Evolutionary conservation across 2,113 vertebrate genomes (phyloP).

Genomic region (Peucedramus taeniatus): DNA sequence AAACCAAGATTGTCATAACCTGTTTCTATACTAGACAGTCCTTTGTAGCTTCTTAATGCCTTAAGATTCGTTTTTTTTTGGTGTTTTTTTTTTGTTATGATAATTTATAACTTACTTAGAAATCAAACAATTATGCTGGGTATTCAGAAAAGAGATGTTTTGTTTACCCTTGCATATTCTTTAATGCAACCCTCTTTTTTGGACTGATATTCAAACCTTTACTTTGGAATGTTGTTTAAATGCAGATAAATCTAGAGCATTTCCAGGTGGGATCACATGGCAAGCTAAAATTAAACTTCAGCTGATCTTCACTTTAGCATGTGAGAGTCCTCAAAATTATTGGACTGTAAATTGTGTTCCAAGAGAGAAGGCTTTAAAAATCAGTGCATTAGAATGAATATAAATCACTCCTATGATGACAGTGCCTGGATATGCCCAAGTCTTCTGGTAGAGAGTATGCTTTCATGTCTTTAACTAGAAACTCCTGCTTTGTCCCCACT

Average conservation of each 20-base stretch:
- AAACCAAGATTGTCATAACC: neutral
- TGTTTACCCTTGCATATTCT: neutral
- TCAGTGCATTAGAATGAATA: neutral
- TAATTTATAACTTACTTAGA: neutral
- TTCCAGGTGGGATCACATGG: neutral
- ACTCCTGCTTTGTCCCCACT: neutral
- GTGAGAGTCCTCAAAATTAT: neutral
- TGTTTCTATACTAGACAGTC: neutral
- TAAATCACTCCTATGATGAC: neutral
- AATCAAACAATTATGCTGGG: neutral
- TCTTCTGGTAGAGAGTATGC: neutral
- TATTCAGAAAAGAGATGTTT: neutral
- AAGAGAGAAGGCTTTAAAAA: neutral
- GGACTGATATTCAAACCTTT: neutral
- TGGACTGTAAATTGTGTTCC: neutral
- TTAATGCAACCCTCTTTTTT: neutral
- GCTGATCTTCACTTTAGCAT: neutral
- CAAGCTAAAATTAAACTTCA: constrained; percentile 4
- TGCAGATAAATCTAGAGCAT: neutral
- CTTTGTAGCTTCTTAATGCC: neutral
- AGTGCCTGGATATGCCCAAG: neutral
- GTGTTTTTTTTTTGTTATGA: neutral
- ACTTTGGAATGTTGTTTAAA: neutral
- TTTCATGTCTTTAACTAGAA: neutral
- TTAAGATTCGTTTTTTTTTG: neutral